Percentiles rank a stretch among this genome's conserved stretches.
Conservation (phyloP, 2,888 invertebrate species). For the Hololepta plana region DNA sequence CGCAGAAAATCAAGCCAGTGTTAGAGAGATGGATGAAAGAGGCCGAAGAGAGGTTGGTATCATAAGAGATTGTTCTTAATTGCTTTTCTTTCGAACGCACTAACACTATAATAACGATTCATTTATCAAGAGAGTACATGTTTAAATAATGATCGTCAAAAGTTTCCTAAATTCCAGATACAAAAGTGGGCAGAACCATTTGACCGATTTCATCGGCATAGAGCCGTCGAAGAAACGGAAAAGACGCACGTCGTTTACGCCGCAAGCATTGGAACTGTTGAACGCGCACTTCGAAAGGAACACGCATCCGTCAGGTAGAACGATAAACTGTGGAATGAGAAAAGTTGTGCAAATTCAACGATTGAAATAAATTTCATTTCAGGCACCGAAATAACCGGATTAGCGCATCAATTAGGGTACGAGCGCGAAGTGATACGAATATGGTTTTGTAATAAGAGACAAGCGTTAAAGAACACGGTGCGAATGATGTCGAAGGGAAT, state of each 20-base stretch:
- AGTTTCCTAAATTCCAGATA: conserved; percentile 48
- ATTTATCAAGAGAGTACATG: conserved; percentile 5
- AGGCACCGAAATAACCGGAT: conserved; percentile 93
- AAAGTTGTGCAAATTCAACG: conserved; percentile 6
- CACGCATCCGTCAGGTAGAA: conserved; percentile 95
- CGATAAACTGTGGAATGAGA: not conserved
- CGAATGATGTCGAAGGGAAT: conserved; percentile 83
- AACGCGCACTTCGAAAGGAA: conserved; percentile 93
- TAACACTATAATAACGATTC: conserved; percentile 2
- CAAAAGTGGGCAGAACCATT: conserved; percentile 80
- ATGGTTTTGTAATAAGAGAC: conserved; percentile 98
- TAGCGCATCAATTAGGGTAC: conserved; percentile 90
- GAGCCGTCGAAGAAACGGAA: conserved; percentile 95
- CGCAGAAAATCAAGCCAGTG: conserved; percentile 97
- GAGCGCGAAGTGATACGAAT: conserved; percentile 96
- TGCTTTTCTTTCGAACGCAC: conserved; percentile 1
- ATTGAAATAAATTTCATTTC: too few relatives aligned
- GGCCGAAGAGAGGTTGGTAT: conserved; percentile 81
- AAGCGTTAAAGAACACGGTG: conserved; percentile 95
- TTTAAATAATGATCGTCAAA: conserved; percentile 15
- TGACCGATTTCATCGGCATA: conserved; percentile 90
- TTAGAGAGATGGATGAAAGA: conserved; percentile 98
- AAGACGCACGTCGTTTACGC: conserved; percentile 91
- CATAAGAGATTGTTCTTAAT: conserved; percentile 4
- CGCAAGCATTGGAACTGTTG: conserved; percentile 83